Percentiles rank a stretch among this genome's conserved stretches.
These are phyloP conservation scores for Caprella mutica DNA, from an alignment of 2,888 invertebrate species.

Conservation along the genomic window DNA sequence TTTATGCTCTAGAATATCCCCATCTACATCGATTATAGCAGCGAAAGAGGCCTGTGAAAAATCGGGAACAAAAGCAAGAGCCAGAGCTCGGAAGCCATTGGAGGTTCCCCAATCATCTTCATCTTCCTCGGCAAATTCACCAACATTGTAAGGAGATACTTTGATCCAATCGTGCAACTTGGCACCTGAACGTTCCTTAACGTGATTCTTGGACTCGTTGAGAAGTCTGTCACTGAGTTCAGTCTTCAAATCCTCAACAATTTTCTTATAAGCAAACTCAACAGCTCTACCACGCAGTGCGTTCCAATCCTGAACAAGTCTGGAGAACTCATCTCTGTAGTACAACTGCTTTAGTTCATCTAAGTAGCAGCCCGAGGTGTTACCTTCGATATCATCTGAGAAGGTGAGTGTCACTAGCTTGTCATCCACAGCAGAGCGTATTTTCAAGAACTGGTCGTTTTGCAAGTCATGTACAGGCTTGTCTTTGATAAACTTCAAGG, in stretches of 20 bases:
- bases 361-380: constrained; percentile 48
- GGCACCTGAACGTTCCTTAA: constrained; percentile 65
- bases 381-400: constrained; percentile 51
- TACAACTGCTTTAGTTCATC: constrained; percentile 82
- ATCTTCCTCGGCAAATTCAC: constrained; percentile 64
- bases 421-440: constrained; percentile 69
- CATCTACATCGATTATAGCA: constrained; percentile 73
- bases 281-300: constrained; percentile 73
- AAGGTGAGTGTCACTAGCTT: constrained; percentile 61
- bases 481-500: constrained; percentile 75
- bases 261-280: constrained; percentile 70
- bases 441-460: constrained; percentile 79
- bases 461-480: constrained; percentile 82
- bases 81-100: constrained; percentile 73
- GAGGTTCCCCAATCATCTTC: constrained; percentile 83
- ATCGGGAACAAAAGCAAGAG: constrained; percentile 76
- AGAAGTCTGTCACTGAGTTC: constrained; percentile 69
- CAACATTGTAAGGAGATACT: constrained; percentile 67
- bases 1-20: constrained; percentile 82
- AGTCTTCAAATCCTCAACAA: constrained; percentile 77
- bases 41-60: constrained; percentile 74
- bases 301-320: constrained; percentile 92
- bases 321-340: constrained; percentile 84
- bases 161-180: constrained; percentile 84
- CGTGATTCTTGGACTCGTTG: constrained; percentile 74